Evolutionary conservation across 1,140 invertebrate genomes (phyloP).

Genomic region (Onthophagus taurus): DNA sequence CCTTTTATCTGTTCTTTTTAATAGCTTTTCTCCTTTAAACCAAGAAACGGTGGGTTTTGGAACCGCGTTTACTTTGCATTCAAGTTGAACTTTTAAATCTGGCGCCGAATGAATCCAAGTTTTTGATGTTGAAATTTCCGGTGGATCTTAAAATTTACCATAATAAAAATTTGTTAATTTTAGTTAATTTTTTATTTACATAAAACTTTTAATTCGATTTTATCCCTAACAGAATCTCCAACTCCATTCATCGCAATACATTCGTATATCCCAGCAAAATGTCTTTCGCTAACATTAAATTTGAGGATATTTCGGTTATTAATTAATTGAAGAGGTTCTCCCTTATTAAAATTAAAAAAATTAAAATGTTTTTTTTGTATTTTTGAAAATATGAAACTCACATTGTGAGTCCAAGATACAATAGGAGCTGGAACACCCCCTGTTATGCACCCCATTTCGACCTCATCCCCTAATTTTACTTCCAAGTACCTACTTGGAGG

Average conservation of each 20-base stretch:
- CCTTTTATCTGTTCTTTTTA: conserved; percentile 44
- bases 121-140: conserved; percentile 50
- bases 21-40: conserved; percentile 46
- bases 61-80: conserved; percentile 56
- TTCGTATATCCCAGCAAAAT: conserved; percentile 58
- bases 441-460: conserved; percentile 57
- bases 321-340: conserved; percentile 49
- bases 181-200: conserved; percentile 39
- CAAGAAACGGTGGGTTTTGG: conserved; percentile 54
- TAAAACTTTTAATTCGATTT: conserved; percentile 47
- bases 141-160: conserved; percentile 49
- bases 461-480: conserved; percentile 57
- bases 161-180: conserved; percentile 1
- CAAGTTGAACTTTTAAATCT: conserved; percentile 54
- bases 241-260: conserved; percentile 64
- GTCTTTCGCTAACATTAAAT: conserved; percentile 55
- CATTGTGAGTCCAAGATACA: conserved; percentile 48
- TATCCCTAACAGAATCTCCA: conserved; percentile 55
- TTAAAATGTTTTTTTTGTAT: conserved; percentile 1
- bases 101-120: conserved; percentile 62
- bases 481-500: conserved; percentile 58
- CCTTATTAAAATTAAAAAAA: too few species aligned
- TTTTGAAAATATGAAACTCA: conserved; percentile 6
- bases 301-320: conserved; percentile 51
- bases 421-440: conserved; percentile 57